Base-by-base conservation (phyloP, 2,113 vertebrate genomes). In the Fulica atra region DNA sequence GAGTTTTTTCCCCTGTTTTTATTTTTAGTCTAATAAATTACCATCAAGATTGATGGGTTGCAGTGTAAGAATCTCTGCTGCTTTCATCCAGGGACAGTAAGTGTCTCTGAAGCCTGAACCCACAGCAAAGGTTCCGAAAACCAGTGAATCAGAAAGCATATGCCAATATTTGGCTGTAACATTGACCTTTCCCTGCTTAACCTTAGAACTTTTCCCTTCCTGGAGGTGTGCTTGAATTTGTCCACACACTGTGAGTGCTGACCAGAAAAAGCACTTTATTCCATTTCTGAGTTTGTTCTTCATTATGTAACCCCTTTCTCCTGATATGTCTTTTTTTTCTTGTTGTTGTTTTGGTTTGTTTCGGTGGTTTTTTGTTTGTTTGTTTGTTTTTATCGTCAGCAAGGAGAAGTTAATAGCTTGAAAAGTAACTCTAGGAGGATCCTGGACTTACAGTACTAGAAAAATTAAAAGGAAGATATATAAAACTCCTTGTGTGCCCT, bases 281-380 rank as follows among this genome's bases (percentile, higher is more conserved):
- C 1, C 7, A 16, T 44, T 78, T 54, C 17, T 80, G 71, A 61
- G 48, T 80, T 83, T 70, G 5, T 68, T 8, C 12, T 59, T 91
- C 28, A 6, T 3, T 21, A 1, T 35, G 20, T 5, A 20, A 0
- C 2, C 0, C 2, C 6, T 36, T 92, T 40, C 29, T 40, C 13
- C 25, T 42, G 7, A 2, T 15, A 2, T 13, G 3, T 28, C 29
- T 6, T 17, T 29, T 13, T 31, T 17, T 19, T 8, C 17, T 46
- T 46, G 8, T 18, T 46, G 44, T 18, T 46, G 44, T 18, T 42
- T 42, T 18, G 17, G 17, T 46, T 9, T 18, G 44, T 46, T 46
- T 46, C 19, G 44, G 42, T 42, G 42, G 42, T 14, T 11, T 42
- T 46, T 46, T 46, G 17, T 46, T 46, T 46, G 17, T 46, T 20